These are phyloP conservation scores for Arizona elegans DNA, from an alignment of 2,113 vertebrate genomes.

Conservation along the genomic window DNA sequence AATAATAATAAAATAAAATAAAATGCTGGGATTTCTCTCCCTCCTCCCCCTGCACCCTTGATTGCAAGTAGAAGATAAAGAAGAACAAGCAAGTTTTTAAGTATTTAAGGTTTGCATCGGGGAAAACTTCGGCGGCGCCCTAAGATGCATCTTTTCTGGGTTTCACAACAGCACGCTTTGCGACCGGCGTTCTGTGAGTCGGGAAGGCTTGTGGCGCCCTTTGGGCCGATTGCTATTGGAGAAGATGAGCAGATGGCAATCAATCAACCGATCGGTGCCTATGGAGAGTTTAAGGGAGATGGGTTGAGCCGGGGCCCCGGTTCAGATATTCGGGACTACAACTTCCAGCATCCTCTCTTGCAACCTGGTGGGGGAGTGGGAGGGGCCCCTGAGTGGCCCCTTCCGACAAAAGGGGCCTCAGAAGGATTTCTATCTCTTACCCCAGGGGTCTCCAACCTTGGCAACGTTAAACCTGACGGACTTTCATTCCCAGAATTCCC, in stretches of 20 bases:
- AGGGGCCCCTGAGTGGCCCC: background rate
- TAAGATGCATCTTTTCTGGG: background rate
- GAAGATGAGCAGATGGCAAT: background rate
- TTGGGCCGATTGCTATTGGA: background rate
- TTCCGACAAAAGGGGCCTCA: background rate
- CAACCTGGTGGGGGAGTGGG: background rate
- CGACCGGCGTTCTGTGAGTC: background rate
- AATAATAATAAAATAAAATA: background rate
- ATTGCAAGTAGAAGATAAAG: background rate
- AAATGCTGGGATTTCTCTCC: background rate
- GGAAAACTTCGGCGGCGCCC: rapidly evolving
- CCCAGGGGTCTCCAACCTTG: background rate
- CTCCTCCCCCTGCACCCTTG: rapidly evolving
- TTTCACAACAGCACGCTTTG: background rate
- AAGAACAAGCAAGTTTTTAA: background rate
- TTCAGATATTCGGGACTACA: background rate
- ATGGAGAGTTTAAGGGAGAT: background rate
- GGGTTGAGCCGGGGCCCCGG: background rate
- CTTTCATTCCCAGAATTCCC: too few relatives aligned
- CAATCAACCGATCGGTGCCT: background rate
- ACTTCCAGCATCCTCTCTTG: background rate
- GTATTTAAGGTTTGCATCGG: background rate
- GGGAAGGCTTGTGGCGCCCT: background rate
- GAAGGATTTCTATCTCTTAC: background rate
- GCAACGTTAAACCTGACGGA: too few relatives aligned